Evolutionary conservation across 2,888 invertebrate genomes (phyloP), one percentile per base, ranked within the genome.

Genomic region (Neoascia interrupta): DNA sequence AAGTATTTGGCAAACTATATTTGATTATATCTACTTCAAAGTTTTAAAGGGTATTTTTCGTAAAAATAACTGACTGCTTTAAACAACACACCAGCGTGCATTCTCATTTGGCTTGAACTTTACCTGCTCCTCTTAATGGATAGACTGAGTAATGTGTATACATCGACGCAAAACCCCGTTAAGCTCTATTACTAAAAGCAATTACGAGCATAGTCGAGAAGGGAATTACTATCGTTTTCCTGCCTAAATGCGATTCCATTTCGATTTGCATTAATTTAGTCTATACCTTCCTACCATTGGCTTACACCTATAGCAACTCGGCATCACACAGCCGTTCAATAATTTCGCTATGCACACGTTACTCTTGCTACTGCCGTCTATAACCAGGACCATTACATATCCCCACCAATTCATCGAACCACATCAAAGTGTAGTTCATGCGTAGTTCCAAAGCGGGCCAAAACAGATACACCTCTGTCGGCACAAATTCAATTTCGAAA

Each of bases 401-500:
- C 72, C 60, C 54, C 43, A 26, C 18, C 54, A 60, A 4, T 60
- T 45, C 41, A 39, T 75, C 56, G 47, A 47, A 64, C 31, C 43
- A 36, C 56, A 10, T 68, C 47, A 53, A 58, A 66, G 63, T 63
- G 63, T 19, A 43, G 58, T 61, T 61, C 68, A 54, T n/a, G n/a
- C n/a, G n/a, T n/a, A n/a, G n/a, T n/a, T n/a, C n/a, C n/a, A n/a
- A n/a, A 66, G 31, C 56, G 34, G 72, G 34, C 18, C n/a, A 43
- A 68, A 60, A 73, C 58, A 43, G 66, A 61, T 68, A 68, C 54
- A 73, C 79, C 79, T 79, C 53, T 64, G 53, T 16, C 36, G 43
- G 82, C 83, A 72, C 81, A 85, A 87, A 87, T 86, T 87, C 84
- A 86, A 87, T 87, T 87, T 86, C 66, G 79, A 68, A 82, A 82